Evolutionary conservation across 2,113 vertebrate genomes (phyloP).

Genomic region (Galeopterus variegatus): DNA sequence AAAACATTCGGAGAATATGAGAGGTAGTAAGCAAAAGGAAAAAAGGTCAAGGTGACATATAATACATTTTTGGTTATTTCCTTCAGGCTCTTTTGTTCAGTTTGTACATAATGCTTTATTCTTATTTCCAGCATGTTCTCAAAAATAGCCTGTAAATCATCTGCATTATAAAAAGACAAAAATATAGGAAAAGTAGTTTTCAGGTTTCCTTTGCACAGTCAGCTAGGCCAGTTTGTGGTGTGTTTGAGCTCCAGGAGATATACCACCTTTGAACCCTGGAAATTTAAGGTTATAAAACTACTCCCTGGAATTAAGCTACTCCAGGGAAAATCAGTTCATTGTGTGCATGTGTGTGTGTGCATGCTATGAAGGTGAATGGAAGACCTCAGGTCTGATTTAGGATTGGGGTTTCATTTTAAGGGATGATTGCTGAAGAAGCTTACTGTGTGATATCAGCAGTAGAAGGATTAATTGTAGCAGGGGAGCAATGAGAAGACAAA

Average conservation of each 20-base stretch:
- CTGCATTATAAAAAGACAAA: background rate
- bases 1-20: conserved; percentile 3
- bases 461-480: background rate
- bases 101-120: background rate
- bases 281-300: background rate
- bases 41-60: background rate
- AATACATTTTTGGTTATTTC: conserved; percentile 15
- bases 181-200: background rate
- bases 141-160: background rate
- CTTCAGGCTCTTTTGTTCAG: background rate
- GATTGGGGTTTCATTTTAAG: background rate
- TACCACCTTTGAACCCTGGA: background rate
- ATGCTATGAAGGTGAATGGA: accelerated
- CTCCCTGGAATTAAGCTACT: background rate
- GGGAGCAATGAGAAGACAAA: background rate
- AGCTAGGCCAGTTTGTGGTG: background rate
- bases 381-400: background rate
- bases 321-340: background rate
- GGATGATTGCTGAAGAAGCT: background rate
- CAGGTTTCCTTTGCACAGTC: background rate
- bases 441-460: background rate
- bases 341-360: no score
- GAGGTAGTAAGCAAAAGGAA: background rate
- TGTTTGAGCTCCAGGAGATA: background rate
- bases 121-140: background rate